phyloP scores from a whole-genome alignment of 2,113 vertebrate genomes.

The Caranx melampygus region DNA sequence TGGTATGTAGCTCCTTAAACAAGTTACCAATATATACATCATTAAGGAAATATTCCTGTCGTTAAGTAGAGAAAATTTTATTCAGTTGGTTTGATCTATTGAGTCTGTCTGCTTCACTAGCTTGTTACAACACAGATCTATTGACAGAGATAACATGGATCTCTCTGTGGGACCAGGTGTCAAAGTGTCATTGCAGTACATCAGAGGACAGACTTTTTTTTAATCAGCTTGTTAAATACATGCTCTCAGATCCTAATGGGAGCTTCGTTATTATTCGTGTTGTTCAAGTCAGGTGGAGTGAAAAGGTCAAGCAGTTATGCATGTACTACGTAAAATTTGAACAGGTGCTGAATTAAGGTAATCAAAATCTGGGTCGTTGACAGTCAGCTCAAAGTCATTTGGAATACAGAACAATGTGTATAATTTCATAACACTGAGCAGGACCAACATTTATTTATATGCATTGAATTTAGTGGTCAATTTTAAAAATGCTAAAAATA shows the following conservation, averaged over 20 bases:
- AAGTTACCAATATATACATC: not conserved
- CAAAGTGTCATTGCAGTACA: not conserved
- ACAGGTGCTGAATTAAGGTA: constrained; percentile 30
- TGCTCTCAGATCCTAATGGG: constrained; percentile 14
- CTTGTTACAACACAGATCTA: not conserved
- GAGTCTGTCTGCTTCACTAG: not conserved
- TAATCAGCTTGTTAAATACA: constrained; percentile 32
- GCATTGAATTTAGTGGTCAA: not conserved
- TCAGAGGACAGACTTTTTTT: not conserved
- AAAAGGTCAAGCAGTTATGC: constrained; percentile 29
- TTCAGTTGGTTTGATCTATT: not conserved
- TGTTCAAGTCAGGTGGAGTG: constrained; percentile 20
- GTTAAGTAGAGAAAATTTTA: not conserved
- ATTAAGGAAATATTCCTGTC: too few species aligned
- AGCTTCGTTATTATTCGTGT: not conserved
- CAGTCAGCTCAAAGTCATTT: not conserved
- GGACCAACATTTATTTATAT: not conserved
- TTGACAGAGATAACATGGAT: not conserved
- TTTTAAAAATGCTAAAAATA: not conserved
- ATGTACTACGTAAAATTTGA: constrained; percentile 23
- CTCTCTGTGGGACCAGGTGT: not conserved
- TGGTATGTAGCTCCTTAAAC: not conserved
- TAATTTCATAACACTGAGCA: too few species aligned
- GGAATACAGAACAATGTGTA: not conserved
- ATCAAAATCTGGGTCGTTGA: not conserved